Base-by-base conservation (phyloP, 2,797 vertebrate genomes). In the Paramormyrops hopkinsi region DNA sequence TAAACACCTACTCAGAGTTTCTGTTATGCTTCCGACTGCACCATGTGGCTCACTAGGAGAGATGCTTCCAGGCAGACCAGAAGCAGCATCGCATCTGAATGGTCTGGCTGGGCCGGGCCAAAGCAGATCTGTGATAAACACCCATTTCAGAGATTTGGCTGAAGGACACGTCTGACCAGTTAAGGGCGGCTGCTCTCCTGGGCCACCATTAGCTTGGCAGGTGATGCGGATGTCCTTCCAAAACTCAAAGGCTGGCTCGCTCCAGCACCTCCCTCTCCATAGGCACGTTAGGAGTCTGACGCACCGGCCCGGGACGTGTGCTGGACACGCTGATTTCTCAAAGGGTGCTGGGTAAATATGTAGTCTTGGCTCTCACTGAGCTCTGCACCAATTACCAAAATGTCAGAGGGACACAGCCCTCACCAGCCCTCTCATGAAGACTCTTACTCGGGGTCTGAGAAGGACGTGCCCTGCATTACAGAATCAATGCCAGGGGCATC, bases 221-320 rank as follows among this genome's bases (percentile, higher is more conserved):
- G 79, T 56, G 41, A 86, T 86, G 62, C 19, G 82, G 88, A 25
- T 69, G 88, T 89, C 88, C 56, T 89, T 89, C 79, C 53, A 86
- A 86, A 86, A 76, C 12, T 88, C 69, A 88, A 33, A 51, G 8
- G 69, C 19, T 44, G 50, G 65, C 87, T 59, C 11, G 4, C 37
- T 48, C 0, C 4, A 44, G 8, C 41, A 41, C 82, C 41, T 84
- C 22, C 59, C 41, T 48, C 59, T 62, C 65, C 25, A n/a, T 51
- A 79, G 14, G 37, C 33, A 17, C 14, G 17, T 79, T 79, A 25
- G 22, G 44, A 29, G 82, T 25, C 82, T 50, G n/a, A 48, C 8
- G 82, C 48, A 14, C 9, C 41, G 8, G 44, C 22, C 82, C 82
- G 82, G 46, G 82, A 51, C 37, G 14, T 4, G 46, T 12, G 22